A percentile compares a stretch with the other conserved stretches of the same genome.
Evolutionary conservation across 2,888 invertebrate species (phyloP).

Genomic region (Gandaritis pyraliata): DNA sequence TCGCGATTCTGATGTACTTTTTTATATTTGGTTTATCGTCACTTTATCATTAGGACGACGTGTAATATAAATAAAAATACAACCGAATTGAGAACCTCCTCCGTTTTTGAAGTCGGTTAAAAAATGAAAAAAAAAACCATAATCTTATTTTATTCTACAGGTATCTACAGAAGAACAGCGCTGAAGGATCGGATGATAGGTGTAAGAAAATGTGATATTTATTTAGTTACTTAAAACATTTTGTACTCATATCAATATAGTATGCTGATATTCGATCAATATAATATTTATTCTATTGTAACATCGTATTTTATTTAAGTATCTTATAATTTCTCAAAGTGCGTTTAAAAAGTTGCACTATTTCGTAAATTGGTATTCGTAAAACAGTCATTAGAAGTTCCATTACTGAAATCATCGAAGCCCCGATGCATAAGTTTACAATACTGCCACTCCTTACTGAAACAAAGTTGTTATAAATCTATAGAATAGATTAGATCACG

Average conservation of each 20-base stretch:
- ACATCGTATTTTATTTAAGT: constrained; percentile 31
- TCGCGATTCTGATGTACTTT: too few relatives aligned
- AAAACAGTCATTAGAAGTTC: constrained; percentile 60
- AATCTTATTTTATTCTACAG: constrained; percentile 5
- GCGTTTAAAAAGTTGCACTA: constrained; percentile 44
- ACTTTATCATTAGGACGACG: too few relatives aligned
- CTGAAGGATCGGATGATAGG: background rate
- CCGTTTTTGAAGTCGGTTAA: too few relatives aligned
- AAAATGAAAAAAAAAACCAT: background rate
- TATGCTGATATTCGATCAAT: background rate
- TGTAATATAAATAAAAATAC: too few relatives aligned
- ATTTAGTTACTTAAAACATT: background rate
- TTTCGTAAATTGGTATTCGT: constrained; percentile 52
- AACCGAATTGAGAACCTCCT: too few relatives aligned
- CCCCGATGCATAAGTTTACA: constrained; percentile 71
- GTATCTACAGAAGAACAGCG: background rate
- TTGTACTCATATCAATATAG: background rate
- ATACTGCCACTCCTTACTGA: constrained; percentile 73
- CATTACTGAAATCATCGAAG: constrained; percentile 71
- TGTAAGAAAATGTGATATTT: constrained; percentile 12
- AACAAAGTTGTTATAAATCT: constrained; percentile 30
- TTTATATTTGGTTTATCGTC: too few relatives aligned
- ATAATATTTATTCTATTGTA: background rate
- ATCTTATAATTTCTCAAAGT: constrained; percentile 34
- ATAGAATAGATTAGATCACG: too few relatives aligned